Evolutionary conservation across 2,797 vertebrate genomes (phyloP).

Genomic region (Sylvilagus floridanus): DNA sequence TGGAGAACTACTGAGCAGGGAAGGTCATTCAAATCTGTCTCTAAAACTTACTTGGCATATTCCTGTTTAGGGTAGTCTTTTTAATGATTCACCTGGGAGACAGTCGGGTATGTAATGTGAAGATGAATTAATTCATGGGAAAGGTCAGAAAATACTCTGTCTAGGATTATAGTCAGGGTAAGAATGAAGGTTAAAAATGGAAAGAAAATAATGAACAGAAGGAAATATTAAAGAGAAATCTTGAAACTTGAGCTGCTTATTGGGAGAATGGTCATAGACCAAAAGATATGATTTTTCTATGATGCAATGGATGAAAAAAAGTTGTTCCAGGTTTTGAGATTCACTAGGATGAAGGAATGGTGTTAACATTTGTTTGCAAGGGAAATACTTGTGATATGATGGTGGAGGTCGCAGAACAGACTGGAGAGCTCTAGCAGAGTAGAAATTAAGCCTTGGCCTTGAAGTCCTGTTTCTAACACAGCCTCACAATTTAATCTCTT

Average conservation of each 20-base stretch:
- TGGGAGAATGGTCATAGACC: neutral
- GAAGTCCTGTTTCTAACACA: neutral
- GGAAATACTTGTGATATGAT: neutral
- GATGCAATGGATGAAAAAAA: neutral
- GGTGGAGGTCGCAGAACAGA: neutral
- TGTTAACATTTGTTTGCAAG: neutral
- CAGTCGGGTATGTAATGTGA: neutral
- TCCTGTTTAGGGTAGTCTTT: neutral
- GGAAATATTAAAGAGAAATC: neutral
- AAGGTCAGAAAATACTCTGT: neutral
- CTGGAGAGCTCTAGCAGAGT: neutral
- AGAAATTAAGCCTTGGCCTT: neutral
- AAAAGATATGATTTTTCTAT: neutral
- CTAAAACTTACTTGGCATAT: neutral
- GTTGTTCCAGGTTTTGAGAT: neutral
- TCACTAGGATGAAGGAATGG: neutral
- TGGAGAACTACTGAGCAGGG: neutral
- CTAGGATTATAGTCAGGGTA: neutral
- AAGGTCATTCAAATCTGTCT: neutral
- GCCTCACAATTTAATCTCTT: neutral
- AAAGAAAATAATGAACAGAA: neutral
- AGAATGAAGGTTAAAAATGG: neutral
- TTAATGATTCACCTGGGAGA: neutral
- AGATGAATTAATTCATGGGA: neutral
- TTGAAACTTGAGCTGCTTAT: neutral